Conservation (phyloP, 2,797 vertebrate species). For the Phoeniculus purpureus region DNA sequence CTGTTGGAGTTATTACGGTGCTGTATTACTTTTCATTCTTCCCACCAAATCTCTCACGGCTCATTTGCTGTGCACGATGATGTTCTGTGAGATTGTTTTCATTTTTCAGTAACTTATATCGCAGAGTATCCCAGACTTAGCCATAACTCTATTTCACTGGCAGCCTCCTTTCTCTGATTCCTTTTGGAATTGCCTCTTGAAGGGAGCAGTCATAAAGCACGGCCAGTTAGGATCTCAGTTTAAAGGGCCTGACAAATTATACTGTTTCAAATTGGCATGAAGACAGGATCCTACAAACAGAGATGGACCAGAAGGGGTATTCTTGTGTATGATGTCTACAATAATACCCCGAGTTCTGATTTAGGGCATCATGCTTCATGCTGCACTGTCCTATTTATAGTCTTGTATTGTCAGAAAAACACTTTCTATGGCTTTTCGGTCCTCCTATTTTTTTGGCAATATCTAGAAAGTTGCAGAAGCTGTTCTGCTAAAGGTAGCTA, state of each 20-base stretch:
- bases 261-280: not conserved
- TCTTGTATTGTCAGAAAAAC: conserved; percentile 19
- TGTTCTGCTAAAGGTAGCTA: conserved; percentile 21
- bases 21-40: conserved; percentile 21
- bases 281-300: not conserved
- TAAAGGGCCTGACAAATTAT: conserved; percentile 10
- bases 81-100: conserved; percentile 43
- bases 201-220: not conserved
- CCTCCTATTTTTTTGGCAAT: not conserved
- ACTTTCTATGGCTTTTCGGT: not conserved
- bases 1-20: conserved; percentile 10
- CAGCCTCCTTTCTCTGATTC: not conserved
- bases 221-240: not conserved
- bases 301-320: not conserved
- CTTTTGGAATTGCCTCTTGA: conserved; percentile 16
- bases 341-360: not conserved
- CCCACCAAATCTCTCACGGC: conserved; percentile 22
- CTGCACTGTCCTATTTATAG: not conserved
- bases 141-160: conserved; percentile 1
- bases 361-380: conserved; percentile 15
- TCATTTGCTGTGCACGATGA: not conserved
- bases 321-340: not conserved
- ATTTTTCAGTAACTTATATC: conserved; percentile 41
- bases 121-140: not conserved
- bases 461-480: not conserved